phyloP scores from a whole-genome alignment of 2,888 invertebrate genomes.

The Sesia bembeciformis region DNA sequence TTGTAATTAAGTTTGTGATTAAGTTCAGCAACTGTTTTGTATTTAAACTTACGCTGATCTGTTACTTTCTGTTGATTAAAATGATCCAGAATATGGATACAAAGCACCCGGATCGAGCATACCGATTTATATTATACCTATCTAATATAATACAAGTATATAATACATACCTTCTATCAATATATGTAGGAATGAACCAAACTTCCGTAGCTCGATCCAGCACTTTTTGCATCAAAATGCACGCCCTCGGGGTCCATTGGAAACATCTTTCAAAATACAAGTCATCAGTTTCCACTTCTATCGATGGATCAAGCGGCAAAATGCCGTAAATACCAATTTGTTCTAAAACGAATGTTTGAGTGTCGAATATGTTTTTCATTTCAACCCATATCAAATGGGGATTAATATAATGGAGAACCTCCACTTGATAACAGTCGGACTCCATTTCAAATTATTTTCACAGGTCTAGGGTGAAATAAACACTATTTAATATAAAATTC shows the following conservation, averaged over 20 bases:
- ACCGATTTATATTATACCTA: no score
- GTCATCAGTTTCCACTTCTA: slow-evolving; percentile 17
- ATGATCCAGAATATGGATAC: no score
- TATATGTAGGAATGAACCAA: slow-evolving; percentile 34
- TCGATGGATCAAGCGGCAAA: slow-evolving; percentile 28
- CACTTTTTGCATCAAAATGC: slow-evolving; percentile 22
- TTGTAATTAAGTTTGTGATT: no score
- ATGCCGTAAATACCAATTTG: slow-evolving; percentile 53
- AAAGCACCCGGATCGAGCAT: no score
- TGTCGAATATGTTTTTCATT: slow-evolving; percentile 10
- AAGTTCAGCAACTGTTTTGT: no score
- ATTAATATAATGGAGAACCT: slow-evolving; percentile 37
- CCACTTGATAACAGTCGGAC: slow-evolving; percentile 35
- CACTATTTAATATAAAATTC: no score
- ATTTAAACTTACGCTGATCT: no score
- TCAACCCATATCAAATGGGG: slow-evolving; percentile 55
- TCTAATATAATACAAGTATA: background rate
- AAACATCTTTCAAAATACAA: slow-evolving; percentile 18
- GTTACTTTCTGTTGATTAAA: no score
- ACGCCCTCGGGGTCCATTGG: slow-evolving; percentile 38
- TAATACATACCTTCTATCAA: slow-evolving; percentile 33
- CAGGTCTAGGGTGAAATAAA: no score
- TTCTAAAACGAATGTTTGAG: slow-evolving; percentile 28
- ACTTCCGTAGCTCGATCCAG: slow-evolving; percentile 23
- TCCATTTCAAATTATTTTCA: slow-evolving; percentile 15